Evolutionary conservation across 1,140 invertebrate genomes (phyloP), one percentile per base, ranked within the genome.

Genomic region (Brachionus paranguensis): DNA sequence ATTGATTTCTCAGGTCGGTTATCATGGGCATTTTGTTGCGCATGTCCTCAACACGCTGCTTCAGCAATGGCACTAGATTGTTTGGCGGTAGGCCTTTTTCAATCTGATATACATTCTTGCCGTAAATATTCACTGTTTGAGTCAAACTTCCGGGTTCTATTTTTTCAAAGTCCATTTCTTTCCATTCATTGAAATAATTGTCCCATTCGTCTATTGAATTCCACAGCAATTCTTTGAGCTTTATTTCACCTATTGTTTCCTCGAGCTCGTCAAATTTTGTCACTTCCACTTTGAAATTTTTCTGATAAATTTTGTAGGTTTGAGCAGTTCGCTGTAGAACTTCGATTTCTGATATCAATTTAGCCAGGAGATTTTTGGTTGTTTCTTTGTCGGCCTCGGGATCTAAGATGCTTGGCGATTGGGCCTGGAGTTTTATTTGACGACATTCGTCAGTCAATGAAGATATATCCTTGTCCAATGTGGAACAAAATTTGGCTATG

Each of bases 251-350:
- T 85, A 92, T 91, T 0, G 93, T 93, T 87, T 93, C 92, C 84
- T 95, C 94, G 60, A 96, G 89, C 14, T 93, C 91, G 50, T 95
- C 94, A 86, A 94, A 93, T 87, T 93, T 91, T 2, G 93, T 93
- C 20, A 94, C 91, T 87, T 95, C 94, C 27, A 94, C 90, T 91
- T 93, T 85, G 47, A 90, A 90, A 85, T 89, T 89, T 85, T 90
- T 90, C 86, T 90, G 89, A 85, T 90, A 90, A 10, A 86, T 86
- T 85, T 89, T 90, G 86, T 89, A 94, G 85, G 93, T 92, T 20
- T 92, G 92, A 3, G 93, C 93, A 50, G 90, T 90, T 2, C 92
- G 89, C 33, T 92, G 90, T 65, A 93, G 93, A 0, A 88, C 90
- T 10, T 89, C 88, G 55, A 95, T 89, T 78, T 91, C 91, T 5